Base-by-base conservation (phyloP, 2,113 vertebrate species). In the Sceloporus undulatus region DNA sequence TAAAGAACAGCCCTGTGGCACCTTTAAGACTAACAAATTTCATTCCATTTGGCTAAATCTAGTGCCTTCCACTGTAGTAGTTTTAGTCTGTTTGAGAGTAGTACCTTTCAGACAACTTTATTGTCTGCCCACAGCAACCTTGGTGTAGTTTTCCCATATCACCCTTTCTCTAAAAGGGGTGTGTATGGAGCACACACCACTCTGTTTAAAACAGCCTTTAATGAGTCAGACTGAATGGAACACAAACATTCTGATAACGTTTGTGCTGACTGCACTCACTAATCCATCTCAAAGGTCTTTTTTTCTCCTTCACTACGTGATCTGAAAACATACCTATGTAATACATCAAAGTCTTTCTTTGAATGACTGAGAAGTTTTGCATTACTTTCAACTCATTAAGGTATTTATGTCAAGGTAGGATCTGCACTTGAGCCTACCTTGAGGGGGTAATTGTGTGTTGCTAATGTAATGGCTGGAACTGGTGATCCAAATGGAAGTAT, bases 401-500 rank as follows among this genome's bases (percentile, higher is more conserved):
- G 85, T 94, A 95, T 95, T 96, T 95, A 91, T 94, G 92, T 94
- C 91, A 91, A 94, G 83, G 89, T 92, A 95, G 92, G 92, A 93
- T 88, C 95, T 97, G 96, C 95, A 95, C 96, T 97, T 97, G 96
- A 97, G 91, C 94, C 95, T 97, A 96, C 97, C 96, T 97, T 97
- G 97, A 97, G 94, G 93, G 94, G 95, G 96, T 96, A 97, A 97
- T 97, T 97, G 96, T 95, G 96, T 97, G 96, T 97, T 97, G 96
- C 96, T 97, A 97, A 97, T 97, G 96, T 97, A 96, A 97, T 97
- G 96, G 96, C 95, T 95, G 80, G 92, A 97, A 92, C 91, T 96
- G 95, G 93, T 94, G 96, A 96, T 96, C 95, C 96, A 96, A 94
- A 96, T 0, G 91, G 91, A 92, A 94, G 92, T 94, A 25, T 89